phyloP scores from a whole-genome alignment of 2,888 invertebrate species.

The Microlaimidae sp. region DNA sequence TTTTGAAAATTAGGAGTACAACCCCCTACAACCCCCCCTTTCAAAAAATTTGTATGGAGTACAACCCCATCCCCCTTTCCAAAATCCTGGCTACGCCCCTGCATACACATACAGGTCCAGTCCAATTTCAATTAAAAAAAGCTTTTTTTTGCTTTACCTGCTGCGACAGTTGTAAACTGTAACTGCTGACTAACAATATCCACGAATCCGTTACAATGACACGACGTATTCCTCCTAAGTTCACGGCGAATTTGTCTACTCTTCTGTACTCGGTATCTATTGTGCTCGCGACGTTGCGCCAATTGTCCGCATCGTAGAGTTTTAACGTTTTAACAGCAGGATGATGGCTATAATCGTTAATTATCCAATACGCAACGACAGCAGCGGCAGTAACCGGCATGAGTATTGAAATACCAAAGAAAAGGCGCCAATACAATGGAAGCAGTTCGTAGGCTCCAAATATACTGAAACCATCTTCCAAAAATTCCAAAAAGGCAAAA shows the following conservation, averaged over 20 bases:
- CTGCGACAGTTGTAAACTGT: conserved; percentile 54
- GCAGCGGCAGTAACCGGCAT: conserved; percentile 44
- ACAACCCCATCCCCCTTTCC: too few species aligned
- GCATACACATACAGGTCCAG: too few species aligned
- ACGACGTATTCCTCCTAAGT: conserved; percentile 19
- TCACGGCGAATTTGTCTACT: conserved; percentile 37
- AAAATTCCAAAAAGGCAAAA: conserved; percentile 20
- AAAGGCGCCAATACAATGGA: conserved; percentile 21
- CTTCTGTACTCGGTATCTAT: conserved; percentile 39
- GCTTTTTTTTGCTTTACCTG: too few species aligned
- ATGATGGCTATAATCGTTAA: conserved; percentile 51
- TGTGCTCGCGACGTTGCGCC: conserved; percentile 36
- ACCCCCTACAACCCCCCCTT: too few species aligned
- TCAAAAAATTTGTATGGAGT: too few species aligned
- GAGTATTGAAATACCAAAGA: conserved; percentile 29
- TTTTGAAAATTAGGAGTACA: too few species aligned
- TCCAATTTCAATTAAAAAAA: too few species aligned
- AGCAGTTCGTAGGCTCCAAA: neutral
- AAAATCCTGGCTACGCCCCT: too few species aligned
- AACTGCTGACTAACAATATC: conserved; percentile 64
- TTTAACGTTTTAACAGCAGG: conserved; percentile 53
- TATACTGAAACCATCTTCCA: neutral
- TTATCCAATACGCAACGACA: conserved; percentile 41
- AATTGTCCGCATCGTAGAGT: conserved; percentile 43
- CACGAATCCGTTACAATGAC: conserved; percentile 55